A percentile compares a stretch with the other conserved stretches of the same genome.
phyloP scores from a whole-genome alignment of 2,797 vertebrate genomes.

The Fringilla coelebs region DNA sequence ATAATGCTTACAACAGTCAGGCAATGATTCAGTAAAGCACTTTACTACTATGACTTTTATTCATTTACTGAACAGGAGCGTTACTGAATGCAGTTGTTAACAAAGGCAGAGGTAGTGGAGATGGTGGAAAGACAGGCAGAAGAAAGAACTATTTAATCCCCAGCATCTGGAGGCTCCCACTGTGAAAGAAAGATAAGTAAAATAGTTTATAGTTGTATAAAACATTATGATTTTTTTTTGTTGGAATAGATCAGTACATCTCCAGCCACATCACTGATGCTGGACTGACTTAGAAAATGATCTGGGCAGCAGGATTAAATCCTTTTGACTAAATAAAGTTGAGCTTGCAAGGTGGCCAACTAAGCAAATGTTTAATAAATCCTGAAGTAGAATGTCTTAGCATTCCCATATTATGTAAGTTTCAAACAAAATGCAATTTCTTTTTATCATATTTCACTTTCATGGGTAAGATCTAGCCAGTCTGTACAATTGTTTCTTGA shows the following conservation, averaged over 20 bases:
- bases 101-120: neutral
- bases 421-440: neutral
- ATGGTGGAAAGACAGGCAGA: neutral
- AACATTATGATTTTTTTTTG: neutral
- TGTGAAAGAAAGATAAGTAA: neutral
- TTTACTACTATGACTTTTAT: slow-evolving; percentile 19
- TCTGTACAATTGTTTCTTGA: neutral
- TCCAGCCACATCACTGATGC: neutral
- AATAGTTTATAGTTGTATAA: neutral
- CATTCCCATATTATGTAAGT: neutral
- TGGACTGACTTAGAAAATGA: neutral
- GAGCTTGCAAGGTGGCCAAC: neutral
- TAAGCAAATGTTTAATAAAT: neutral
- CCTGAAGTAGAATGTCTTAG: neutral
- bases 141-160: neutral
- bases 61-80: neutral
- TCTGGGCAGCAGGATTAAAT: neutral
- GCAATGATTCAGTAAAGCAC: slow-evolving; percentile 5
- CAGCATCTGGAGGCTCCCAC: neutral
- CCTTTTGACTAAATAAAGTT: neutral
- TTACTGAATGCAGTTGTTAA: slow-evolving; percentile 31
- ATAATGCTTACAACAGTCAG: neutral
- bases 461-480: neutral
- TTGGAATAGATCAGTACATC: neutral
- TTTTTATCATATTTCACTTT: neutral